Base-by-base conservation (phyloP, 2,797 vertebrate genomes). In the Jordanella pulchra region DNA sequence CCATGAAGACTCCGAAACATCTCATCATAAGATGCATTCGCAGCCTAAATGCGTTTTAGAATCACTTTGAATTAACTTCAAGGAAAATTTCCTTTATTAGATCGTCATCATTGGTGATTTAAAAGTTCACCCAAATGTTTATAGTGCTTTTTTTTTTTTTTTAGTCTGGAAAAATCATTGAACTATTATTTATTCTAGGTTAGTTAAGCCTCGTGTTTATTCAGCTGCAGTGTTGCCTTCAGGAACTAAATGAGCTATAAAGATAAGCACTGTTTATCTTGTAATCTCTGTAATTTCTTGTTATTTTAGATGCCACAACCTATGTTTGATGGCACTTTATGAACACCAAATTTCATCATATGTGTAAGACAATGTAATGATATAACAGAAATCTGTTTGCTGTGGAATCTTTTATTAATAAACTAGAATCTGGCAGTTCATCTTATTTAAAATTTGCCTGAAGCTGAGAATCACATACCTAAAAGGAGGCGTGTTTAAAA, bases 1-100 rank as follows among this genome's bases (percentile, higher is more conserved):
- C 71, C 73, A 71, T 71, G 71, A 77, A 78, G 32, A 17, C 45
- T 76, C 56, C 65, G 64, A 28, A 79, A 74, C 66, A 64, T 67
- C 30, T 39, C 47, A 60, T 65, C 61, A 72, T 66, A 25, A 53
- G 25, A 64, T 72, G 28, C 25, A 10, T 45, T 25, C 51, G n/a
- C 60, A 7, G n/a, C 25, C 5, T 10, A 21, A 58, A 47, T 28
- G 0, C 15, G n/a, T 17, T 32, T 3, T 44, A 13, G 15, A 58
- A 45, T 30, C 7, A 13, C 42, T 27, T 30, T 23, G 18, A 3
- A 47, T 42, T 2, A 18, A 3, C 28, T n/a, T 35, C 25, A 18
- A 3, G 7, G 13, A 23, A 61, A 18, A 3, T 55, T 7, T 63
- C 2, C 65, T 50, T 48, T 15, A 25, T 15, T 67, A 23, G 14